Evolutionary conservation across 2,113 vertebrate species (phyloP).

Genomic region (Siniperca knerii): DNA sequence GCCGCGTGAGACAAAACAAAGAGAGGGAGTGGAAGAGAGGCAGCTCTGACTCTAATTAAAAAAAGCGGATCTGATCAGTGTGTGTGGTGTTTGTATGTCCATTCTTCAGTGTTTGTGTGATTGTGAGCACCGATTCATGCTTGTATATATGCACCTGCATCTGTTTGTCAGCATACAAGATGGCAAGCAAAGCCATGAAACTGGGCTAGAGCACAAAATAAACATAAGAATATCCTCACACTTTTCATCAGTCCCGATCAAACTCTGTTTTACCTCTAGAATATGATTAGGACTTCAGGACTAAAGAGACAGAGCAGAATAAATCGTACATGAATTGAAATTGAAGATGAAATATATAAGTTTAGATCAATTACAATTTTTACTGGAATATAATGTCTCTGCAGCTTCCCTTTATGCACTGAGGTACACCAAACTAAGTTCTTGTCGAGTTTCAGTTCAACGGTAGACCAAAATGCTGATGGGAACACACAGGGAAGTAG

Average conservation of each 20-base stretch:
- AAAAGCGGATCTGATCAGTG: conserved; percentile 65
- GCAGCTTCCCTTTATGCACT: background rate
- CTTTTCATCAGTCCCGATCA: conserved; percentile 9
- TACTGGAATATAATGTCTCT: background rate
- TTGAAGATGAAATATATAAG: background rate
- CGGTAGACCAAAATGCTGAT: no score
- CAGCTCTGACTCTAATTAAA: conserved; percentile 68
- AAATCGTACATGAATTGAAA: conserved; percentile 4
- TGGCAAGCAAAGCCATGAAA: conserved; percentile 1
- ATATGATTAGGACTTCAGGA: conserved; percentile 5
- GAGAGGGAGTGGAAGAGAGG: conserved; percentile 35
- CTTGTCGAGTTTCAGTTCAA: no score
- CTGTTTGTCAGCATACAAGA: conserved; percentile 4
- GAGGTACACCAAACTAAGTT: background rate
- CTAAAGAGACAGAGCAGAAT: conserved; percentile 16
- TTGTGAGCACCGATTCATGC: background rate
- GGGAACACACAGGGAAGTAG: no score
- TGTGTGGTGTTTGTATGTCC: conserved; percentile 4
- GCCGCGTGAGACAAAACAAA: conserved; percentile 68
- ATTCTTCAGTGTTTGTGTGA: conserved; percentile 16
- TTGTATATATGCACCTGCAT: conserved; percentile 29
- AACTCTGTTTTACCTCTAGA: conserved; percentile 1
- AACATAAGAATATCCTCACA: background rate
- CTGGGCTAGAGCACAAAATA: background rate
- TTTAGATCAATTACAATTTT: background rate